These are phyloP conservation scores for Centruroides vittatus DNA, from an alignment of 1,140 invertebrate species.

Conservation along the genomic window DNA sequence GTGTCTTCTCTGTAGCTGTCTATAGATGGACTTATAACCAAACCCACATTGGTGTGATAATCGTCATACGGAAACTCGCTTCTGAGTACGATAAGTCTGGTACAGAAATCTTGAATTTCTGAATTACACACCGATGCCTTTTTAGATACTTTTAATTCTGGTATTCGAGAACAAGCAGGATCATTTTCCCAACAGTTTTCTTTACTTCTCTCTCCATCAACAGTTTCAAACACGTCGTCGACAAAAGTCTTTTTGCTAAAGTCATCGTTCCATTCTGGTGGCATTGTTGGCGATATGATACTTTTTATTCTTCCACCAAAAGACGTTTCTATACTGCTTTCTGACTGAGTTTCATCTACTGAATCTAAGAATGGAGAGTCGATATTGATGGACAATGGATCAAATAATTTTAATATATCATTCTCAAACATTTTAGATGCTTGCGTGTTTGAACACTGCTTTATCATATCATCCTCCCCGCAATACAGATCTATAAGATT, in stretches of 20 bases:
- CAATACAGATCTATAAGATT: constrained; percentile 18
- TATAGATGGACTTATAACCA: constrained; percentile 65
- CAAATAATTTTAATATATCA: constrained; percentile 17
- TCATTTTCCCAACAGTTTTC: constrained; percentile 51
- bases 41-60: constrained; percentile 26
- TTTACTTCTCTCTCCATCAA: constrained; percentile 19
- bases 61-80: constrained; percentile 47
- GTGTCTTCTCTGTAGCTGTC: constrained; percentile 56
- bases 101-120: constrained; percentile 60
- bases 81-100: constrained; percentile 58
- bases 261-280: not conserved
- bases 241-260: not conserved
- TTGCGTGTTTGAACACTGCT: not conserved
- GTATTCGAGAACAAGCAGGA: constrained; percentile 23
- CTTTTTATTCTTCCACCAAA: not conserved
- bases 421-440: constrained; percentile 1
- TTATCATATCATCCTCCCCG: constrained; percentile 5
- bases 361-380: not conserved
- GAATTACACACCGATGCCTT: constrained; percentile 34
- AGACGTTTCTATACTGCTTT: not conserved
- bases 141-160: constrained; percentile 41
- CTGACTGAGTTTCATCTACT: not conserved
- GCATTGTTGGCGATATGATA: not conserved
- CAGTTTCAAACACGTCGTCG: not conserved
- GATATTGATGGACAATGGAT: constrained; percentile 10